phyloP scores from a whole-genome alignment of 1,140 invertebrate species.

The Rhysida immarginata region DNA sequence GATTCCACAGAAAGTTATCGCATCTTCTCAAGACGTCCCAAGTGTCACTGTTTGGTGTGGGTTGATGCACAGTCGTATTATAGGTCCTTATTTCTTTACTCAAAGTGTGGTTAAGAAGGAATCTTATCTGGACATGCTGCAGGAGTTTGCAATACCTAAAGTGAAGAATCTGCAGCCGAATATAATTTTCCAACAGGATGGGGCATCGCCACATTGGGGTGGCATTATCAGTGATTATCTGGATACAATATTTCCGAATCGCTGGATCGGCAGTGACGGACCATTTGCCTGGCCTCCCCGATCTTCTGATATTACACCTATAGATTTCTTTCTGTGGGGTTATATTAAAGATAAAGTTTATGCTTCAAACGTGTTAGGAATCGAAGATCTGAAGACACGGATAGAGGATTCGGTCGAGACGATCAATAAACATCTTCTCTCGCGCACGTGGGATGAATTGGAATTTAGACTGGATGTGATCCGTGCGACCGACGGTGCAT shows the following conservation, averaged over 20 bases:
- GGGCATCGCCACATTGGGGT: constrained; percentile 11
- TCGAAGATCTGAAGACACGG: not conserved
- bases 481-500: not conserved
- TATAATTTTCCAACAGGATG: constrained; percentile 14
- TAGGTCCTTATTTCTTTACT: constrained; percentile 6
- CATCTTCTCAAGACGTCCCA: too few species aligned
- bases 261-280: constrained; percentile 8
- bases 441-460: not conserved
- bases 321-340: constrained; percentile 18
- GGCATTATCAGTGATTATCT: constrained; percentile 10
- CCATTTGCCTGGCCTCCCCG: constrained; percentile 14
- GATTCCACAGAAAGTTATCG: too few species aligned
- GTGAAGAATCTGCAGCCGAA: constrained; percentile 10
- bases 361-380: not conserved
- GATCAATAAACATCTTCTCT: not conserved
- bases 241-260: constrained; percentile 8
- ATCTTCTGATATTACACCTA: constrained; percentile 14
- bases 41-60: too few species aligned
- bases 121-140: constrained; percentile 7
- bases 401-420: not conserved
- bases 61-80: too few species aligned
- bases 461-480: not conserved
- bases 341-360: constrained; percentile 13
- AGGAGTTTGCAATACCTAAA: constrained; percentile 10
- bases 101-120: not conserved